Evolutionary conservation across 1,140 invertebrate genomes (phyloP).

Genomic region (Bombyx mori): DNA sequence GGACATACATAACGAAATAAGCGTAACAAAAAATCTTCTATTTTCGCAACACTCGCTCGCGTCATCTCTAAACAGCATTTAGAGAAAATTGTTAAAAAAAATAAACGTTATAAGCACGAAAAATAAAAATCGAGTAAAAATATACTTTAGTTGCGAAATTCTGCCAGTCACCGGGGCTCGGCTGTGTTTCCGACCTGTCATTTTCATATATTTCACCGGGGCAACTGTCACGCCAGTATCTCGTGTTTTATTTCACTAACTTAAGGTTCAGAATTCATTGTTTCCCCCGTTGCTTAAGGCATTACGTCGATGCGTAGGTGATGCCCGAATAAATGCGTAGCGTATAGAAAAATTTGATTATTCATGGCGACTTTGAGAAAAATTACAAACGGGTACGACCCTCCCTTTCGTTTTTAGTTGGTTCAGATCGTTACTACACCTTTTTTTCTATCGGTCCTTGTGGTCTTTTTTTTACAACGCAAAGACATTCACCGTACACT

Average conservation of each 20-base stretch:
- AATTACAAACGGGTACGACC: conserved; percentile 35
- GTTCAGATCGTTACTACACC: too few relatives aligned
- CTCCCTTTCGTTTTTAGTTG: neutral
- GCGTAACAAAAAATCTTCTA: too few relatives aligned
- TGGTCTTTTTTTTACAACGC: too few relatives aligned
- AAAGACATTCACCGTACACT: too few relatives aligned
- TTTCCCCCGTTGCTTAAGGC: conserved; percentile 20
- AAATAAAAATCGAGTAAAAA: conserved; percentile 26
- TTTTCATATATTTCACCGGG: conserved; percentile 30
- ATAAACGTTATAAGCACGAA: too few relatives aligned
- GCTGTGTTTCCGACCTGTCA: conserved; percentile 22
- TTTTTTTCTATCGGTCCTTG: too few relatives aligned
- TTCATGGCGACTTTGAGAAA: conserved; percentile 61
- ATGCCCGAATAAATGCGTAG: conserved; percentile 44
- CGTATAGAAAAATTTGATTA: conserved; percentile 65
- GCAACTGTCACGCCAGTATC: neutral
- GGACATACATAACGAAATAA: too few relatives aligned
- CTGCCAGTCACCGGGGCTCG: conserved; percentile 56
- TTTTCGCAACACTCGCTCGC: too few relatives aligned
- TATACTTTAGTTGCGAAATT: conserved; percentile 51
- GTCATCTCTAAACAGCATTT: too few relatives aligned
- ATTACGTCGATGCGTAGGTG: conserved; percentile 23
- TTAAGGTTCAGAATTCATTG: conserved; percentile 2
- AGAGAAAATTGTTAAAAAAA: too few relatives aligned
- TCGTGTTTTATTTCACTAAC: neutral